Evolutionary conservation across 1,140 invertebrate species (phyloP).

Genomic region (Drosophila sechellia): DNA sequence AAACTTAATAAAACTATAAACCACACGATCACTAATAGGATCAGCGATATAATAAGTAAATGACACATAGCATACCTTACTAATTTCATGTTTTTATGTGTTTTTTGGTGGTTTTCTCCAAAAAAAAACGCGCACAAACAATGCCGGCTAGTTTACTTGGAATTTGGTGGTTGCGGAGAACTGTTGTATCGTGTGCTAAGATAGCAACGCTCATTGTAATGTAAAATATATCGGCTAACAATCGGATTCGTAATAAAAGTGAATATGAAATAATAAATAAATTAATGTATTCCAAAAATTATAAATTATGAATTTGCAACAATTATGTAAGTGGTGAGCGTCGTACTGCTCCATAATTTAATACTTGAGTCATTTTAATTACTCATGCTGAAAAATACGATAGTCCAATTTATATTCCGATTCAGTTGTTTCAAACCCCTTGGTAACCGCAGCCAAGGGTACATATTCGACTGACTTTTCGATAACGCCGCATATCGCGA

Average conservation of each 20-base stretch:
- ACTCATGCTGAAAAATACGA: not conserved
- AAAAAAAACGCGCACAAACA: conserved; percentile 39
- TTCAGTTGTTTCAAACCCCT: conserved; percentile 3
- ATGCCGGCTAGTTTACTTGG: conserved; percentile 37
- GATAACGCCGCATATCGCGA: conserved; percentile 14
- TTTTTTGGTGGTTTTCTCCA: conserved; percentile 24
- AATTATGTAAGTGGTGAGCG: not conserved
- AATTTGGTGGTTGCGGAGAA: conserved; percentile 12
- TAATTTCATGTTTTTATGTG: conserved; percentile 48
- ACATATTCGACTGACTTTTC: conserved; percentile 16
- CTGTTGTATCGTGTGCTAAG: conserved; percentile 18
- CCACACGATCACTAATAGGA: not conserved
- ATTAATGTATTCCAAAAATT: not conserved
- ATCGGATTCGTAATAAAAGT: not conserved
- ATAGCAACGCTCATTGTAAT: not conserved
- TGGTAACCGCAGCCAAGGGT: not conserved
- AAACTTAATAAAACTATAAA: not conserved
- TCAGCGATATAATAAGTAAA: not conserved
- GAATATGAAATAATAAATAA: not conserved
- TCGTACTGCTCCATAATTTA: no score
- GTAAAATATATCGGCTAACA: not conserved
- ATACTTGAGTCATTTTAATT: no score
- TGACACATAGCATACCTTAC: conserved; percentile 34
- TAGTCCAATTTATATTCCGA: not conserved
- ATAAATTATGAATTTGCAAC: not conserved